Evolutionary conservation across 2,888 invertebrate genomes (phyloP).

Genomic region (Zaprionus lineosus): DNA sequence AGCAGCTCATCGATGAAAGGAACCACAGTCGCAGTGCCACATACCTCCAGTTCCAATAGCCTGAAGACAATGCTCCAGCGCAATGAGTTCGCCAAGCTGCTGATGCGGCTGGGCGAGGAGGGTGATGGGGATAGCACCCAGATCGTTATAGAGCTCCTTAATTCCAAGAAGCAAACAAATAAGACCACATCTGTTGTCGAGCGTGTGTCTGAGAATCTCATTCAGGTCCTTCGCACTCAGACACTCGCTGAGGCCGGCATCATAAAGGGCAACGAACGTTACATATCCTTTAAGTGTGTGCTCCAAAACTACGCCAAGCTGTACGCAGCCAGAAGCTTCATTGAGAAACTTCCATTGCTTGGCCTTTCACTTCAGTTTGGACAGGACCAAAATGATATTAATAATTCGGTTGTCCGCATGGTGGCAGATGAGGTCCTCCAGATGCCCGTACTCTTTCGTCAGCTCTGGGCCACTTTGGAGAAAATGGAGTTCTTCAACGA

Average conservation of each 20-base stretch:
- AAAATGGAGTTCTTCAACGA: conserved; percentile 66
- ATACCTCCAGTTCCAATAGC: conserved; percentile 10
- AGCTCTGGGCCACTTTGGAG: conserved; percentile 53
- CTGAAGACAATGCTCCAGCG: conserved; percentile 32
- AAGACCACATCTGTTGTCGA: conserved; percentile 38
- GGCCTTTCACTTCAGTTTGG: not conserved
- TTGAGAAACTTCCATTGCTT: conserved; percentile 53
- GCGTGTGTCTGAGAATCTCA: conserved; percentile 54
- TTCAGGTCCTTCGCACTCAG: conserved; percentile 41
- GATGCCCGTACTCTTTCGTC: conserved; percentile 52
- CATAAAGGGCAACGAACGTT: conserved; percentile 50
- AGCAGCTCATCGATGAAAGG: conserved; percentile 17
- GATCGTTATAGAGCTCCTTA: conserved; percentile 55
- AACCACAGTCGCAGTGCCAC: not conserved
- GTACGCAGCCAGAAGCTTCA: conserved; percentile 54
- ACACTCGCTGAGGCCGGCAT: conserved; percentile 58
- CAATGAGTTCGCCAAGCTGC: conserved; percentile 37
- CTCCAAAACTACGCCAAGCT: conserved; percentile 58
- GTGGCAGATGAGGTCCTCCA: conserved; percentile 55
- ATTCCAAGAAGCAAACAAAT: conserved; percentile 13
- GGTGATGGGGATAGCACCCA: conserved; percentile 59
- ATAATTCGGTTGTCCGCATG: conserved; percentile 38
- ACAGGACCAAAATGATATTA: conserved; percentile 3
- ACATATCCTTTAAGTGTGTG: conserved; percentile 50
- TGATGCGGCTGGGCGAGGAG: conserved; percentile 52